Evolutionary conservation across 2,888 invertebrate genomes (phyloP).

Genomic region (Lasioglossum villosulum): DNA sequence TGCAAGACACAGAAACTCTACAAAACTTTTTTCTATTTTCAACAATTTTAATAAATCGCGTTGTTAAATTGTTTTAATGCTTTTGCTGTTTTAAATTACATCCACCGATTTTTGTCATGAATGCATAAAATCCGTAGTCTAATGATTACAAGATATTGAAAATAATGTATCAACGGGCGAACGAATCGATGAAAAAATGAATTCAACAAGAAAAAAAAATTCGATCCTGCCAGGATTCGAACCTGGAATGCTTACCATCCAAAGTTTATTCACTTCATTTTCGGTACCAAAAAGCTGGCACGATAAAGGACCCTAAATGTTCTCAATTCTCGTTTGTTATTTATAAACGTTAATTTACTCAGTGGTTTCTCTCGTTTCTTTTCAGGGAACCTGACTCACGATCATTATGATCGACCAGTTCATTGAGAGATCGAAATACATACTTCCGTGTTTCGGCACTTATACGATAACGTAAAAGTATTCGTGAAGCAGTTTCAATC

Average conservation of each 20-base stretch:
- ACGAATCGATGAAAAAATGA: too few relatives aligned
- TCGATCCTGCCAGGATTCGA: constrained; percentile 88
- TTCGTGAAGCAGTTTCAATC: neutral
- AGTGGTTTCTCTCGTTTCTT: neutral
- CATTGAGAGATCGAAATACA: neutral
- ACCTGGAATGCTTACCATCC: constrained; percentile 87
- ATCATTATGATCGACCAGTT: neutral
- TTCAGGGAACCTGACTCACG: neutral
- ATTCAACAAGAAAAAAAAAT: constrained; percentile 17
- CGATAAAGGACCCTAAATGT: neutral
- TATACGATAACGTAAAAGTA: neutral
- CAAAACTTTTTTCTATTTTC: too few relatives aligned
- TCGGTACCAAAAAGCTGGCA: neutral
- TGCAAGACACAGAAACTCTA: too few relatives aligned
- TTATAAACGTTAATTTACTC: neutral
- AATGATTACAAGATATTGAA: too few relatives aligned
- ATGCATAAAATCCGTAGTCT: too few relatives aligned
- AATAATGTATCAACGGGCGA: too few relatives aligned
- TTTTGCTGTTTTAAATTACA: too few relatives aligned
- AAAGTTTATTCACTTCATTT: neutral
- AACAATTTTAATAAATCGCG: too few relatives aligned
- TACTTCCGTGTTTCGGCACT: neutral
- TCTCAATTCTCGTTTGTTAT: neutral
- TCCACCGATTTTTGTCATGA: too few relatives aligned
- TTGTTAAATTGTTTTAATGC: too few relatives aligned